Conservation (phyloP, 2,113 vertebrate species). For the Arenaria interpres region DNA sequence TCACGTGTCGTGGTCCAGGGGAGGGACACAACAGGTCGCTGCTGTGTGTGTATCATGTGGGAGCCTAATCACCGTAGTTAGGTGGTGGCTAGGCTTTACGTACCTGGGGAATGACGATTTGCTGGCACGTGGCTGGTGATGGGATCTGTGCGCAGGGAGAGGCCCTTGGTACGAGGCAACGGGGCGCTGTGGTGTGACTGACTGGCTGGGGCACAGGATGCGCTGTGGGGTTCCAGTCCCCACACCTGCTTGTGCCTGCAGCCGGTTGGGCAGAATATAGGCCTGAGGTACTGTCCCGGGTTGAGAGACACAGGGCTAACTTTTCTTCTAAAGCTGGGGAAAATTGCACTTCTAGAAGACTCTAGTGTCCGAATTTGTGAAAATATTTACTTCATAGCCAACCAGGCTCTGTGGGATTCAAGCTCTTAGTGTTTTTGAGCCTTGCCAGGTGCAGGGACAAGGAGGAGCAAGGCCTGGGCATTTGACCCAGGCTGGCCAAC, state of each 20-base stretch:
- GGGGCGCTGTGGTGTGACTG: accelerated
- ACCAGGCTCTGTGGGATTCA: too few species aligned
- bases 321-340: too few species aligned
- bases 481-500: too few species aligned
- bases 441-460: too few species aligned
- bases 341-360: too few species aligned
- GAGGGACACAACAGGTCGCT: neutral
- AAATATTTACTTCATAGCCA: too few species aligned
- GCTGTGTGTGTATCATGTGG: neutral
- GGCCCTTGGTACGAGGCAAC: neutral
- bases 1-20: accelerated
- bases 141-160: accelerated
- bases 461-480: too few species aligned
- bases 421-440: too few species aligned
- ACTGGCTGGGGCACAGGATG: neutral
- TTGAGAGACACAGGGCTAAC: too few species aligned
- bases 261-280: accelerated
- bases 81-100: neutral
- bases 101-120: neutral
- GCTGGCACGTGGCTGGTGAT: neutral
- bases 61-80: accelerated
- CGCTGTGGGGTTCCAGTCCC: neutral
- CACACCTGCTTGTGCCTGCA: neutral
- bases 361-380: too few species aligned
- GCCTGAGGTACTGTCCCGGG: neutral